Evolutionary conservation across 2,797 vertebrate species (phyloP).

Genomic region (Esox lucius): DNA sequence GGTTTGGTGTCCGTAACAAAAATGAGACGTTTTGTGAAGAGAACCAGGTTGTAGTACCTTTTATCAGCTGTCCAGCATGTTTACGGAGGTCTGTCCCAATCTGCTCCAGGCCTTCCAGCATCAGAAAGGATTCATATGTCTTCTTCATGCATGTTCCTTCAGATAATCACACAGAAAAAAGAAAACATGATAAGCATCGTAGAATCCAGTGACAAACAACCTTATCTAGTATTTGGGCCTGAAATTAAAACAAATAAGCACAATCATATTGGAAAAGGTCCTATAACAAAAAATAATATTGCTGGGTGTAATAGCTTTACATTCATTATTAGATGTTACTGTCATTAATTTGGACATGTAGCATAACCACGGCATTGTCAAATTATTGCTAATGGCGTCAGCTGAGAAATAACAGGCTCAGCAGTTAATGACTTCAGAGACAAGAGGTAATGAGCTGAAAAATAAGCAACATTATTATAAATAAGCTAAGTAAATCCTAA

Average conservation of each 20-base stretch:
- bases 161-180: conserved; percentile 2
- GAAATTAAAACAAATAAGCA: conserved; percentile 5
- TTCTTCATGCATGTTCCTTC: conserved; percentile 31
- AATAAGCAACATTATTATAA: conserved; percentile 16
- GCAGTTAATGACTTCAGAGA: not conserved
- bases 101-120: conserved; percentile 44
- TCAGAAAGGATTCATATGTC: conserved; percentile 39
- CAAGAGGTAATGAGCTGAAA: not conserved
- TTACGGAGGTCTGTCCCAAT: conserved; percentile 47
- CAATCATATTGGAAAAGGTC: not conserved
- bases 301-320: not conserved
- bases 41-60: conserved; percentile 51
- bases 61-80: conserved; percentile 48
- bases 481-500: not conserved
- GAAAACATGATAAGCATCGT: not conserved
- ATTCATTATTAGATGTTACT: conserved; percentile 10
- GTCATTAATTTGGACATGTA: not conserved
- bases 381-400: not conserved
- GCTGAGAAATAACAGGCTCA: not conserved
- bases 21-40: no score
- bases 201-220: not conserved
- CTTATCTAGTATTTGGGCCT: not conserved
- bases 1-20: no score
- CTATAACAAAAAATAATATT: not conserved
- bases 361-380: not conserved